Evolutionary conservation across 2,888 invertebrate genomes (phyloP).

Genomic region (Chrysolina haemoptera): DNA sequence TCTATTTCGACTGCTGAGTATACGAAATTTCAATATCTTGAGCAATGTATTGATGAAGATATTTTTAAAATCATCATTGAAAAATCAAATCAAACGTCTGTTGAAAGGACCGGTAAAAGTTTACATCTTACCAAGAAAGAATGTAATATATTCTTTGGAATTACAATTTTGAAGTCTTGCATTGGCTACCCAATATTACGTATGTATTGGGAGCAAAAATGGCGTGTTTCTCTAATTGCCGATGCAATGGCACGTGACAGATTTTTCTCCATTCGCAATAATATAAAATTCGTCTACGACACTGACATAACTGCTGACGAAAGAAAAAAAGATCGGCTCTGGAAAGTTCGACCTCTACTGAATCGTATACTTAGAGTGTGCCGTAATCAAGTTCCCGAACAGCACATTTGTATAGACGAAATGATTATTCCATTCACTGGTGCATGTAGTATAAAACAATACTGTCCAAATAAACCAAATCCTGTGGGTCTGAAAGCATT

Average conservation of each 20-base stretch:
- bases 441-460: slow-evolving; percentile 7
- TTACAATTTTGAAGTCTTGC: not conserved
- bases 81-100: not conserved
- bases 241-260: slow-evolving; percentile 2
- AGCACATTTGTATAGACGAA: slow-evolving; percentile 7
- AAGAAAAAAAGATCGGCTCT: not conserved
- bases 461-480: slow-evolving; percentile 12
- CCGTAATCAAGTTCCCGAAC: slow-evolving; percentile 4
- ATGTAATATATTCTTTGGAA: slow-evolving; percentile 12
- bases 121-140: not conserved
- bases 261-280: not conserved
- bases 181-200: not conserved
- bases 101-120: not conserved
- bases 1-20: too few relatives aligned
- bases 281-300: not conserved
- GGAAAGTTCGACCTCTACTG: not conserved
- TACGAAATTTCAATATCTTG: too few relatives aligned
- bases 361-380: not conserved
- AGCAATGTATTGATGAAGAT: not conserved
- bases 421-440: slow-evolving; percentile 12
- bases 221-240: not conserved
- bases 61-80: too few relatives aligned
- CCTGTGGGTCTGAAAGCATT: not conserved
- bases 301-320: not conserved
- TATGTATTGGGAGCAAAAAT: slow-evolving; percentile 9